Base-by-base conservation (phyloP, 2,113 vertebrate genomes). In the Sturnus vulgaris region DNA sequence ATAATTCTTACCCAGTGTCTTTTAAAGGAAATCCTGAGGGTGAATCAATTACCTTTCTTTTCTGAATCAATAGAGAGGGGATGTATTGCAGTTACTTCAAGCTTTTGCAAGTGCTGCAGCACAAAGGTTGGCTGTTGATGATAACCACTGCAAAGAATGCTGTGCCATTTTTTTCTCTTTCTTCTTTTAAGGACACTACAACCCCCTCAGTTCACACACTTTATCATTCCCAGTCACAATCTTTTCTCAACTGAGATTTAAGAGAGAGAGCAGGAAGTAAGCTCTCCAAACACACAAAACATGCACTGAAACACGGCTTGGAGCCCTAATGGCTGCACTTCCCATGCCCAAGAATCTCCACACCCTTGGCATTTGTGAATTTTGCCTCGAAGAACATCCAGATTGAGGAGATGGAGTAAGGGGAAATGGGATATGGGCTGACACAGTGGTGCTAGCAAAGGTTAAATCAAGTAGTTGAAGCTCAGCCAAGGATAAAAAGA, bases 1-100 rank as follows among this genome's bases (percentile, higher is more conserved):
- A 92, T 49, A 88, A 92, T 93, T 95, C 92, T 77, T 94, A 75
- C 49, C 69, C 80, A 37, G 85, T 75, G 83, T 77, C 92, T 95
- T 77, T 88, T 93, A 96, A 95, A 96, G 94, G 85, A 88, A 93
- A 92, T 96, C 90, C 93, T 85, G 71, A 70, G 93, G 85, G 85
- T 64, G 88, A 96, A 91, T 97, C 96, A 96, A 95, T 96, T 95
- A 95, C 93, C 63, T 92, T 88, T 80, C 88, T 86, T 66, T 90
- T 93, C 82, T 27, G 88, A 95, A 96, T 97, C 94, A 90, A 96
- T 97, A 92, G 92, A 77, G 79, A 50, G 35, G 88, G 93, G 90
- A 93, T 95, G 92, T 92, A 63, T 88, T 81, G 90, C 92, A 88
- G 94, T 88, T 90, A 27, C 72, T 96, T 64, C 28, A 5, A 52